Conservation (phyloP, 1,140 invertebrate species). For the Cydia strobilella region DNA sequence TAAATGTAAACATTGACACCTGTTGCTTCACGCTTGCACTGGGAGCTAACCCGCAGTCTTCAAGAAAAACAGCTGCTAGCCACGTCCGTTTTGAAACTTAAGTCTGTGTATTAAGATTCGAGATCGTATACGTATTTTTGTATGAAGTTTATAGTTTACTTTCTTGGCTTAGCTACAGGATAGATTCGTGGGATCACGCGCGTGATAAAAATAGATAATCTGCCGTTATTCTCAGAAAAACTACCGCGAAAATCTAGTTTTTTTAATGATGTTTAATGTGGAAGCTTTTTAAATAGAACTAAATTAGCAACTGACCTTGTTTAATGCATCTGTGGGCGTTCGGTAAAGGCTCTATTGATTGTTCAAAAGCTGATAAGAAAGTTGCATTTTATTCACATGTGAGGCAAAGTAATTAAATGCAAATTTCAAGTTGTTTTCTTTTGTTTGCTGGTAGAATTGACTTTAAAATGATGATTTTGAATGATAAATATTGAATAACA, state of each 20-base stretch:
- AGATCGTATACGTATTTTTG: background rate
- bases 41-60: slow-evolving; percentile 38
- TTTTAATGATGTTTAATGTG: background rate
- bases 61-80: background rate
- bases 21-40: slow-evolving; percentile 41
- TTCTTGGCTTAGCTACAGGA: background rate
- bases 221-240: slow-evolving; percentile 38
- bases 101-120: background rate
- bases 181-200: slow-evolving; percentile 48
- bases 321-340: background rate
- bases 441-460: too few relatives aligned
- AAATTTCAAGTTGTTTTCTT: too few relatives aligned
- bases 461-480: too few relatives aligned
- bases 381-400: too few relatives aligned
- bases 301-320: background rate
- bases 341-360: too few relatives aligned
- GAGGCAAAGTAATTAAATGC: too few relatives aligned
- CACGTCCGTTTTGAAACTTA: background rate
- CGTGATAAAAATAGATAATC: slow-evolving; percentile 40
- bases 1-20: slow-evolving; percentile 49
- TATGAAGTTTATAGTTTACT: background rate
- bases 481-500: too few relatives aligned
- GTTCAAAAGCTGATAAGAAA: too few relatives aligned
- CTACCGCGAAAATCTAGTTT: slow-evolving; percentile 29
- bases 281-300: background rate